Evolutionary conservation across 2,888 invertebrate species (phyloP).

Genomic region (Patella depressa): DNA sequence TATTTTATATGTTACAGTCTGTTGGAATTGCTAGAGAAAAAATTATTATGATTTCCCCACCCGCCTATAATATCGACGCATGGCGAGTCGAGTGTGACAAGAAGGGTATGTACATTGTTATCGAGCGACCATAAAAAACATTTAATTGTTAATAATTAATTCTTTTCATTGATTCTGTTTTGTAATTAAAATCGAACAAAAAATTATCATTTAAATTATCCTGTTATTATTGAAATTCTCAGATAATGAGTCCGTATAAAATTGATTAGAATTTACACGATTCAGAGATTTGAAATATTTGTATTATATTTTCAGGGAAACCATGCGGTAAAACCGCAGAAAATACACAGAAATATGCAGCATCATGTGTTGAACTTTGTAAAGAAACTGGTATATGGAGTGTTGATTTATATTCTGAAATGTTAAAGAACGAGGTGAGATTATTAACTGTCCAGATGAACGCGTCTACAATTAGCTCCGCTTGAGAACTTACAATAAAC

Average conservation of each 20-base stretch:
- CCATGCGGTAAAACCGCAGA: conserved; percentile 45
- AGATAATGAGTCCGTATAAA: too few species aligned
- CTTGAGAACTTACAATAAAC: too few species aligned
- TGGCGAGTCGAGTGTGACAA: conserved; percentile 54
- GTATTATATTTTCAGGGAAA: conserved; percentile 34
- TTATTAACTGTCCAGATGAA: too few species aligned
- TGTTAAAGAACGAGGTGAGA: conserved; percentile 54
- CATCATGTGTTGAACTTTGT: conserved; percentile 53
- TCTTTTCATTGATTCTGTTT: too few species aligned
- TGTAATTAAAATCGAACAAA: too few species aligned
- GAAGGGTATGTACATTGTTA: conserved; percentile 41
- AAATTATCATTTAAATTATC: too few species aligned
- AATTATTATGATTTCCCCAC: conserved; percentile 66
- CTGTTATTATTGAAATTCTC: too few species aligned
- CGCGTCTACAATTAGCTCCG: too few species aligned
- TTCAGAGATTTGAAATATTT: not conserved
- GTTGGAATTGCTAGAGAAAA: conserved; percentile 59
- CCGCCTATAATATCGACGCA: conserved; percentile 57
- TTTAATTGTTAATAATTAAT: too few species aligned
- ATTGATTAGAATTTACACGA: too few species aligned
- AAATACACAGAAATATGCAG: conserved; percentile 55
- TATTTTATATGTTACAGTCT: conserved; percentile 39
- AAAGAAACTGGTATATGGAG: conserved; percentile 47
- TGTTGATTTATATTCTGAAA: conserved; percentile 60
- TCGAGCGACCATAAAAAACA: too few species aligned